Evolutionary conservation across 2,113 vertebrate species (phyloP), one percentile per base, ranked within the genome.

Genomic region (Gorsachius goisagi): DNA sequence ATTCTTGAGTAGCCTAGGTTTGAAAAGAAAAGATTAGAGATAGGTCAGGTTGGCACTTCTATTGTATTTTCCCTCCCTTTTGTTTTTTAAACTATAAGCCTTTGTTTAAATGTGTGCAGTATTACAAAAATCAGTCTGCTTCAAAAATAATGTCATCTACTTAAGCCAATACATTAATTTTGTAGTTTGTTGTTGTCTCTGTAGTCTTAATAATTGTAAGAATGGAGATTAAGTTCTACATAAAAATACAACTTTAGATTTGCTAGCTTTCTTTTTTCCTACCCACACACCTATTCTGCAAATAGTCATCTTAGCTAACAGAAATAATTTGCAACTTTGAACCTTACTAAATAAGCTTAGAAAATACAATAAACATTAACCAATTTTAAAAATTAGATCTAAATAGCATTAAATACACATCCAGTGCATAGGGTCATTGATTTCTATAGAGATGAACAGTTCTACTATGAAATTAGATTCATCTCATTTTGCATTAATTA

Each of bases 1-100:
- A 96, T 98, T 98, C 96, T 97, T 97, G 97, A 98, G 97, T 96
- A 95, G 76, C 80, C 72, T 90, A 37, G 66, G 39, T 96, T 97
- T 96, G 95, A 93, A 92, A 96, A 95, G 71, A 95, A 95, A 97
- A 94, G 33, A 95, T 87, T 94, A 93, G 72, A 97, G 89, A 88
- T 79, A 83, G 91, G 35, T 95, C 71, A 94, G 60, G 66, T 96
- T 94, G 95, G n/a, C 53, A 39, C 88, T 95, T 94, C 59, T 62
- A 17, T 67, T 93, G 37, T 95, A 41, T 78, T 96, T 95, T 69
- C 87, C 12, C 9, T 96, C 78, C 84, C n/a, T 58, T 97, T 97
- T 91, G 32, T 96, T 91, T 95, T 92, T 95, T 66, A 88, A 75
- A 63, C 32, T 55, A 50, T 63, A 69, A 87, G 32, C 53, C 92